These are phyloP conservation scores for Eucera pruinosa DNA, from an alignment of 2,888 invertebrate species.

Conservation along the genomic window DNA sequence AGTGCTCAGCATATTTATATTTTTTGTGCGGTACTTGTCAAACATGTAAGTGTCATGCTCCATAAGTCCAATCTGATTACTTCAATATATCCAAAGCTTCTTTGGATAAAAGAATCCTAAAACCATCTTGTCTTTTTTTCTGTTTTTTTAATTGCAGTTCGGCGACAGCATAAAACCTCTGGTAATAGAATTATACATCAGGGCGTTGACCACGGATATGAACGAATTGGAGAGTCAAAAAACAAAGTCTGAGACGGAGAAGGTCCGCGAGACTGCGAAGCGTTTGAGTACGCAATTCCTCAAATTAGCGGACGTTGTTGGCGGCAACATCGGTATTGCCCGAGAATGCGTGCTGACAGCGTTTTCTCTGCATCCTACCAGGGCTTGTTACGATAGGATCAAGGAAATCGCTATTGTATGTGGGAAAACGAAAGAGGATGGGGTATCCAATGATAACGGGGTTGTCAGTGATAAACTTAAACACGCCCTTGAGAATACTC, in stretches of 20 bases:
- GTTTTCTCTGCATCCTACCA: conserved; percentile 90
- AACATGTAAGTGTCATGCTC: conserved; percentile 80
- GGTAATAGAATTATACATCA: conserved; percentile 90
- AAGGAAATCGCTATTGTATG: conserved; percentile 85
- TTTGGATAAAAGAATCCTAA: neutral
- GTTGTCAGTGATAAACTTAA: conserved; percentile 35
- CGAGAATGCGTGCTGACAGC: conserved; percentile 91
- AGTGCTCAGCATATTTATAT: conserved; percentile 89
- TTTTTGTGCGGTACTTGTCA: conserved; percentile 85
- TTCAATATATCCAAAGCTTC: no score
- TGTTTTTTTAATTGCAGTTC: conserved; percentile 84
- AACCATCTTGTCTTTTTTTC: neutral
- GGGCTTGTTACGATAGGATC: conserved; percentile 86
- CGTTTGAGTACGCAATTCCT: conserved; percentile 87
- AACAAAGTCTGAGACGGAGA: conserved; percentile 85
- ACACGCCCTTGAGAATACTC: conserved; percentile 30
- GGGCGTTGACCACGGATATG: conserved; percentile 91
- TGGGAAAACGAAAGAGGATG: conserved; percentile 84
- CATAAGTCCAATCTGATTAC: no score
- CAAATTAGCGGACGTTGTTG: conserved; percentile 87
- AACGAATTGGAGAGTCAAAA: conserved; percentile 90
- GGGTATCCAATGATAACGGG: conserved; percentile 23
- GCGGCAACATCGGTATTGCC: conserved; percentile 87
- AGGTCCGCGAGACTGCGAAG: conserved; percentile 86
- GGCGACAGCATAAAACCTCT: conserved; percentile 87